Conservation (phyloP, 2,113 vertebrate species). For the Malurus elegans region DNA sequence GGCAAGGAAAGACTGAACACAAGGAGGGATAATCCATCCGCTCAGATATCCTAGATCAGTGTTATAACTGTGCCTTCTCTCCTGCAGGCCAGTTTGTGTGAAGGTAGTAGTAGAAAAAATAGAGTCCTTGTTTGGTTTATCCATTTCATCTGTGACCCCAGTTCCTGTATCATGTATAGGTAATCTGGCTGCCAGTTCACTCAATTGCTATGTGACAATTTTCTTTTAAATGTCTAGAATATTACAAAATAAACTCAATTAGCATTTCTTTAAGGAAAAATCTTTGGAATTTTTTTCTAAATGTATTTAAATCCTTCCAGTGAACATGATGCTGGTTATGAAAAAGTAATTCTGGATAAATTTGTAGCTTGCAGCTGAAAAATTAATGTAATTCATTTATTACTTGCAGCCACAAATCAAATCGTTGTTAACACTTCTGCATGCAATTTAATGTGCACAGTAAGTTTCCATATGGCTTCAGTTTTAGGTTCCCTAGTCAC, state of each 20-base stretch:
- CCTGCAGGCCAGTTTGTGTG: background rate
- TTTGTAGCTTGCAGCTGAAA: slow-evolving; percentile 77
- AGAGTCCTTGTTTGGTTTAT: background rate
- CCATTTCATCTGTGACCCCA: background rate
- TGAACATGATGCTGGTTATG: slow-evolving; percentile 79
- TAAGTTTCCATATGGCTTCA: slow-evolving; percentile 78
- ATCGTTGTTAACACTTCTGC: slow-evolving; percentile 76
- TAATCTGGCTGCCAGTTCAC: background rate
- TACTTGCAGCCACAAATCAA: slow-evolving; percentile 82
- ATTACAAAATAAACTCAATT: slow-evolving; percentile 51
- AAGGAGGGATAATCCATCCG: background rate
- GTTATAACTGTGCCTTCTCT: background rate
- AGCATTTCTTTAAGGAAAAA: background rate
- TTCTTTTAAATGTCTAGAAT: slow-evolving; percentile 16
- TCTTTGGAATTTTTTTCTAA: slow-evolving; percentile 68
- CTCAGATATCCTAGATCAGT: background rate
- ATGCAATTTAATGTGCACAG: slow-evolving; percentile 75
- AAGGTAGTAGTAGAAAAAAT: background rate
- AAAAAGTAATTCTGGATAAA: slow-evolving; percentile 80
- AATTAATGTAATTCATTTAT: slow-evolving; percentile 85
- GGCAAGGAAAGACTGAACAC: background rate
- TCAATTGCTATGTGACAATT: background rate
- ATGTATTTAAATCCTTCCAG: slow-evolving; percentile 77
- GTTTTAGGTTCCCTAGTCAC: slow-evolving; percentile 73
- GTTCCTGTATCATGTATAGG: background rate